Percentiles rank a stretch among this genome's conserved stretches.
Conservation (phyloP, 2,113 vertebrate species). For the Coracopsis vasa region DNA sequence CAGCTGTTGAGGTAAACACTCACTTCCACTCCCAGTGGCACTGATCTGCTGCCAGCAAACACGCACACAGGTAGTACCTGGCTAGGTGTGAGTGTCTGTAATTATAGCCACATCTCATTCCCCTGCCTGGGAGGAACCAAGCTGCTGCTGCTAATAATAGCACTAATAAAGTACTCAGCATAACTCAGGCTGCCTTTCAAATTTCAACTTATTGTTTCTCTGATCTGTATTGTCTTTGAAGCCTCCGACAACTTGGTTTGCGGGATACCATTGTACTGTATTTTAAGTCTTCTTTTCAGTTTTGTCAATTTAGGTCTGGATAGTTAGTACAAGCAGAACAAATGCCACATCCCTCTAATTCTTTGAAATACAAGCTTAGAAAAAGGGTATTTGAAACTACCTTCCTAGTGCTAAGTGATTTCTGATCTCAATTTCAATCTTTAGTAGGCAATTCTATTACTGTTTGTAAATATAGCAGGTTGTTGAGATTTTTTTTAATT, state of each 20-base stretch:
- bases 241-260: background rate
- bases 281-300: background rate
- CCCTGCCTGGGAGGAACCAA: background rate
- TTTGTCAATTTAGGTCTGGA: background rate
- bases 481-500: background rate
- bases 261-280: background rate
- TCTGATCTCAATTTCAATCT: background rate
- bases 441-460: background rate
- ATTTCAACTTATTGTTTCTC: background rate
- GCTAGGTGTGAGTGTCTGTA: background rate
- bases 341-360: background rate
- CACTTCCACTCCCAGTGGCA: constrained; percentile 5
- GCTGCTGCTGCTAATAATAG: background rate
- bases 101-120: background rate
- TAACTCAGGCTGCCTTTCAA: background rate
- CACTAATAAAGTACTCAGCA: background rate
- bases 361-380: background rate
- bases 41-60: constrained; percentile 2
- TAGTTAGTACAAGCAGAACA: background rate
- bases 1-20: background rate
- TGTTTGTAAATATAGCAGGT: background rate
- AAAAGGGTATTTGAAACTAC: background rate
- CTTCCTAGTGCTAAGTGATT: background rate
- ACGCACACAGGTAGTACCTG: background rate
- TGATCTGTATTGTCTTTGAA: background rate